A percentile compares a stretch with the other conserved stretches of the same genome.
Evolutionary conservation across 2,888 invertebrate genomes (phyloP).

Genomic region (Cerastis rubricosa): DNA sequence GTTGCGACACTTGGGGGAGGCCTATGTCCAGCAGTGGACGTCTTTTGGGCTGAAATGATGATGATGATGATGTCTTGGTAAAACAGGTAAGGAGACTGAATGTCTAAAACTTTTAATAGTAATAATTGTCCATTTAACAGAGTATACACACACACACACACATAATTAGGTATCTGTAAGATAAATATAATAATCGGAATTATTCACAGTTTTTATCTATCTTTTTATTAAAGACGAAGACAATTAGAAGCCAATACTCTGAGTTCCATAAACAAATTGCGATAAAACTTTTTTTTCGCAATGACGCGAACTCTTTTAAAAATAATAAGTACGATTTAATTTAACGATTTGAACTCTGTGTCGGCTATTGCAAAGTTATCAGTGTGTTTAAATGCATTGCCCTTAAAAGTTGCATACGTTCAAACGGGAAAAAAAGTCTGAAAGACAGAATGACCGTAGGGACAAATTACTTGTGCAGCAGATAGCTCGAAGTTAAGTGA

Average conservation of each 20-base stretch:
- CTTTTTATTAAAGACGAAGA: constrained; percentile 8
- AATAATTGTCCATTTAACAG: not conserved
- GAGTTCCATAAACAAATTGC: not conserved
- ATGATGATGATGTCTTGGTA: too few relatives aligned
- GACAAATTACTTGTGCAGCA: not conserved
- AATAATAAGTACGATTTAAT: not conserved
- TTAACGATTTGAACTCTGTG: constrained; percentile 3
- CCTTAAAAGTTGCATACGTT: constrained; percentile 9
- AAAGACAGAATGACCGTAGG: not conserved
- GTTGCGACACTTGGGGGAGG: too few relatives aligned
- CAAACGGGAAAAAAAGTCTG: not conserved
- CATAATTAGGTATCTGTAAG: not conserved
- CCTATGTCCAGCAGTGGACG: too few relatives aligned
- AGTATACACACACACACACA: not conserved
- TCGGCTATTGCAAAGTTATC: constrained; percentile 26
- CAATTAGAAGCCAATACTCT: constrained; percentile 1
- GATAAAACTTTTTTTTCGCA: constrained; percentile 3
- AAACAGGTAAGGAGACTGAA: not conserved
- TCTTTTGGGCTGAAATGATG: too few relatives aligned
- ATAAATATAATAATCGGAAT: not conserved
- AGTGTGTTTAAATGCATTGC: constrained; percentile 34
- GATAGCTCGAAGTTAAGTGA: not conserved
- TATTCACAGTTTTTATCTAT: not conserved
- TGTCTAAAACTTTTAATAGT: not conserved
- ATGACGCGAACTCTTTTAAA: constrained; percentile 30